These are phyloP conservation scores for Hydroisotoma schaefferi DNA, from an alignment of 2,888 invertebrate genomes.

Conservation along the genomic window DNA sequence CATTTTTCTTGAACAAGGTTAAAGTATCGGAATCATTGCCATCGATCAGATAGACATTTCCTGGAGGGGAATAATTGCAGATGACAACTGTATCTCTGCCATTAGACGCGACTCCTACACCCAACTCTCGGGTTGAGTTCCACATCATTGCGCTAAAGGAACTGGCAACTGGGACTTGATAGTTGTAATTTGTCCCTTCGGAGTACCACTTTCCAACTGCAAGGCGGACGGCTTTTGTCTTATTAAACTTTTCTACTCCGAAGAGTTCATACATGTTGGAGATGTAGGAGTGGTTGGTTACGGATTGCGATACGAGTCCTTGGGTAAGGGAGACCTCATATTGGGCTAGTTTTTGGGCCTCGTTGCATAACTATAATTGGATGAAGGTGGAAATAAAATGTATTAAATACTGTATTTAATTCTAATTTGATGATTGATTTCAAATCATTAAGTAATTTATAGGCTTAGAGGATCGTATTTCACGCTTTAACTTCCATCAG, in stretches of 20 bases:
- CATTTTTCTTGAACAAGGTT: slow-evolving; percentile 34
- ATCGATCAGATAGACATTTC: slow-evolving; percentile 23
- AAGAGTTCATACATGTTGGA: slow-evolving; percentile 28
- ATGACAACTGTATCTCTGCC: slow-evolving; percentile 19
- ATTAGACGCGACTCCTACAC: slow-evolving; percentile 21
- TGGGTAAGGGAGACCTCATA: slow-evolving; percentile 6
- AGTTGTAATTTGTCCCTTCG: slow-evolving; percentile 27
- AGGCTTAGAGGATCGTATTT: no score
- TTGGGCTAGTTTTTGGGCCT: slow-evolving; percentile 37
- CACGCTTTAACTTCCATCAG: no score
- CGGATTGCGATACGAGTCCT: not conserved
- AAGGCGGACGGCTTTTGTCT: slow-evolving; percentile 20
- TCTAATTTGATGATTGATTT: no score
- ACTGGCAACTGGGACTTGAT: slow-evolving; percentile 26
- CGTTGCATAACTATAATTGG: slow-evolving; percentile 20
- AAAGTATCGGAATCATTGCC: slow-evolving; percentile 10
- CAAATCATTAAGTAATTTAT: no score
- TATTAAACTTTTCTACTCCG: slow-evolving; percentile 11
- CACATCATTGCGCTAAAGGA: slow-evolving; percentile 33
- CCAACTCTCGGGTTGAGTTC: slow-evolving; percentile 30
- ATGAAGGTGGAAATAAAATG: not conserved
- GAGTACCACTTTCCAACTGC: slow-evolving; percentile 36
- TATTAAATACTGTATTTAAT: no score
- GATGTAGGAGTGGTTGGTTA: slow-evolving; percentile 29
- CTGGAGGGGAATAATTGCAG: slow-evolving; percentile 30